Conservation (phyloP, 1,140 invertebrate genomes). For the Papilio polyxenes region DNA sequence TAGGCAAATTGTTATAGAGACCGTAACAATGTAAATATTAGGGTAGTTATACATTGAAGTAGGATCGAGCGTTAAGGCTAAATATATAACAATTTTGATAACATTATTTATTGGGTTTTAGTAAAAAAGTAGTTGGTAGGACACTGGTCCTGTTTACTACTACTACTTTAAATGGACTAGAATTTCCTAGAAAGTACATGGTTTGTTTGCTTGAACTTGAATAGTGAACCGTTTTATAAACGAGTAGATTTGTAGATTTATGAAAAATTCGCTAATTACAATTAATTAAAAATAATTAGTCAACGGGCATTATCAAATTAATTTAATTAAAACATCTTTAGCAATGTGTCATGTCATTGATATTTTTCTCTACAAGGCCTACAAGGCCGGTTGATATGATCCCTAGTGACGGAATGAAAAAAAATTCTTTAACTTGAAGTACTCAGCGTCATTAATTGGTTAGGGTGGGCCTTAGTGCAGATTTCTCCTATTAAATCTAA, state of each 20-base stretch:
- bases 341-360: constrained; percentile 14
- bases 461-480: too few relatives aligned
- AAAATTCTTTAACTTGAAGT: background rate
- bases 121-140: too few relatives aligned
- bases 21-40: constrained; percentile 17
- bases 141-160: too few relatives aligned
- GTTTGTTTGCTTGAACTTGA: background rate
- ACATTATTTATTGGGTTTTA: too few relatives aligned
- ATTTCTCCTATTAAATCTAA: too few relatives aligned
- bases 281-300: background rate
- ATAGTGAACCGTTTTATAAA: background rate
- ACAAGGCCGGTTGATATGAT: background rate
- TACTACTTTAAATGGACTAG: background rate
- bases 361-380: constrained; percentile 4
- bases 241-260: too few relatives aligned
- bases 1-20: constrained; percentile 22
- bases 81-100: too few relatives aligned
- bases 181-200: background rate
- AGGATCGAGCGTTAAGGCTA: background rate
- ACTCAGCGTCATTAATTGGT: too few relatives aligned
- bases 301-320: background rate
- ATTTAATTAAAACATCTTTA: background rate
- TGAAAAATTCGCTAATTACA: background rate
- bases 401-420: constrained; percentile 4
- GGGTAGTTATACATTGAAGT: background rate